A percentile compares a stretch with the other conserved stretches of the same genome.
These are phyloP conservation scores for Salpingus planirostris DNA, from an alignment of 2,888 invertebrate genomes.

Conservation along the genomic window DNA sequence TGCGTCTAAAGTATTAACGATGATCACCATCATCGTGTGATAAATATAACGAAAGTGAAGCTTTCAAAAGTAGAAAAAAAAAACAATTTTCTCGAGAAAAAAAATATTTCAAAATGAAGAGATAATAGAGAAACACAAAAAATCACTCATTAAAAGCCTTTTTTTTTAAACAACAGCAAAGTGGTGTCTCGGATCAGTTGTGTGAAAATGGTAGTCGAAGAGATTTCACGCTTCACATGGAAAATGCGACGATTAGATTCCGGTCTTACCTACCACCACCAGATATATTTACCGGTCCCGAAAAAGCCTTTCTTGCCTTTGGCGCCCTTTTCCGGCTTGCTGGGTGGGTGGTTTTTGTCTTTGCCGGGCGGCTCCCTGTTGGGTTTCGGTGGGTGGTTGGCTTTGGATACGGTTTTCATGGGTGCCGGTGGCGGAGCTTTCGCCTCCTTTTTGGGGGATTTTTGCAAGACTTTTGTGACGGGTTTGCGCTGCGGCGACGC, in stretches of 20 bases:
- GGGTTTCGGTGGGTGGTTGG: slow-evolving; percentile 25
- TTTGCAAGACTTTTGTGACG: not conserved
- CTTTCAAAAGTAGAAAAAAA: no score
- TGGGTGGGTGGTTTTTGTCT: slow-evolving; percentile 43
- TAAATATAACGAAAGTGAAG: no score
- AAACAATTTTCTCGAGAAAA: no score
- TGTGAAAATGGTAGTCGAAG: slow-evolving; percentile 1
- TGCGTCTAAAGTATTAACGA: slow-evolving; percentile 11
- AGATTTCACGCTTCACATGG: slow-evolving; percentile 35
- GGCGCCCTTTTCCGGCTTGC: slow-evolving; percentile 47
- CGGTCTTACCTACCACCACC: slow-evolving; percentile 60
- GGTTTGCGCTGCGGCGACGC: not conserved
- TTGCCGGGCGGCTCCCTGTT: slow-evolving; percentile 19
- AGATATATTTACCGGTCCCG: slow-evolving; percentile 74
- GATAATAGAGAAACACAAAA: no score
- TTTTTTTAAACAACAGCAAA: slow-evolving; percentile 25
- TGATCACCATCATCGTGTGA: no score
- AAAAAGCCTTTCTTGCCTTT: slow-evolving; percentile 76
- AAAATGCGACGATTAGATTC: slow-evolving; percentile 29
- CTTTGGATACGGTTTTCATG: slow-evolving; percentile 39
- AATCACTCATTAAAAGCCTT: no score
- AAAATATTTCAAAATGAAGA: no score
- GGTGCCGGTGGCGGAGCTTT: slow-evolving; percentile 25
- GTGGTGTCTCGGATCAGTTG: no score
- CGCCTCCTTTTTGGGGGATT: not conserved